These are phyloP conservation scores for Petrocephalus sullivani DNA, from an alignment of 2,797 vertebrate genomes.

Conservation along the genomic window DNA sequence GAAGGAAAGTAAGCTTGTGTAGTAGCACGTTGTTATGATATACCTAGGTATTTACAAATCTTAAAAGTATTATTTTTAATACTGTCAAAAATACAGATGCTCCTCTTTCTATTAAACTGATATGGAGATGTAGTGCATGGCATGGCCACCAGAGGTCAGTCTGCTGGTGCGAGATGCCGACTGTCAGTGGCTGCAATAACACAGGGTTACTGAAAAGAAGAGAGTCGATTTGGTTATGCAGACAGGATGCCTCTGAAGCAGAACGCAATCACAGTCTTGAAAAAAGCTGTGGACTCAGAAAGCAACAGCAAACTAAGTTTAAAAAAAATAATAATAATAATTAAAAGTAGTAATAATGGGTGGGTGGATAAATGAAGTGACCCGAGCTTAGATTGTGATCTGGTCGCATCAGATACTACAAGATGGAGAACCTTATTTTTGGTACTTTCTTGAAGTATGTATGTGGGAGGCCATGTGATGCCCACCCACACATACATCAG, in stretches of 20 bases:
- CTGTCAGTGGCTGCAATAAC: not conserved
- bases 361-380: too few relatives aligned
- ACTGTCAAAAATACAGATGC: not conserved
- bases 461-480: not conserved
- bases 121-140: not conserved
- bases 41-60: not conserved
- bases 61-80: not conserved
- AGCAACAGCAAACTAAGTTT: too few relatives aligned
- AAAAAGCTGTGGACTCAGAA: too few relatives aligned
- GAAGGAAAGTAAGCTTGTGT: not conserved
- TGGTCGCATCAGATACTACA: too few relatives aligned
- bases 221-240: too few relatives aligned
- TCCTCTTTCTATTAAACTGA: not conserved
- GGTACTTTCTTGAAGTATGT: too few relatives aligned
- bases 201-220: not conserved
- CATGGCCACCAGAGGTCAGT: not conserved
- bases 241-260: too few relatives aligned
- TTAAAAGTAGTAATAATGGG: too few relatives aligned
- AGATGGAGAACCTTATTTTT: too few relatives aligned
- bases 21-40: not conserved
- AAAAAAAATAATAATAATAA: too few relatives aligned
- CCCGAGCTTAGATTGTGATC: too few relatives aligned
- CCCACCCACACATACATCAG: not conserved
- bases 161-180: not conserved
- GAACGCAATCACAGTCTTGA: too few relatives aligned